Conservation (phyloP, 1,140 invertebrate genomes). For the Drosophila truncata region DNA sequence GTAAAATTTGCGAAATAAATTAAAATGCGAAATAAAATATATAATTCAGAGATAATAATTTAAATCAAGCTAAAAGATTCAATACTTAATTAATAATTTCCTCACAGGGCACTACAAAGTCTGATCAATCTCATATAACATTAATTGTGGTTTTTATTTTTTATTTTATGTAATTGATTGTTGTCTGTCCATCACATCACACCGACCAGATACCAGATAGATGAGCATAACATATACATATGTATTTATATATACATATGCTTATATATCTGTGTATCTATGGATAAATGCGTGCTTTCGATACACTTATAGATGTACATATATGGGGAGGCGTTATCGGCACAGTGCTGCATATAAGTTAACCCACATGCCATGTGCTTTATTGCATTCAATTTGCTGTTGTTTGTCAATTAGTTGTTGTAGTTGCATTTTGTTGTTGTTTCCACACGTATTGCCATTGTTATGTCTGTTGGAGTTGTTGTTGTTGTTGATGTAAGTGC, state of each 20-base stretch:
- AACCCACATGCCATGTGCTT: constrained; percentile 62
- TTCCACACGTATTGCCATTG: constrained; percentile 25
- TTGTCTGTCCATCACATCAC: constrained; percentile 81
- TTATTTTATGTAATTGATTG: constrained; percentile 70
- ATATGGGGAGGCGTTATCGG: background rate
- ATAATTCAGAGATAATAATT: background rate
- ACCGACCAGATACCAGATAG: constrained; percentile 62
- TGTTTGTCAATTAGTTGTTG: constrained; percentile 78
- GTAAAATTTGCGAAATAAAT: background rate
- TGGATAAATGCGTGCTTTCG: constrained; percentile 17
- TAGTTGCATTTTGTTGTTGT: constrained; percentile 31
- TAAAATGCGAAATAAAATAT: background rate
- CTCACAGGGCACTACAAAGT: background rate
- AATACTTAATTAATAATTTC: too few species aligned
- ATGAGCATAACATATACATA: constrained; percentile 41
- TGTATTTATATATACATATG: constrained; percentile 2
- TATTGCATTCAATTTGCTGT: constrained; percentile 82
- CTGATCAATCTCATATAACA: background rate
- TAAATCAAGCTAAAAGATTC: too few species aligned
- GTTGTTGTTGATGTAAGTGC: constrained; percentile 25
- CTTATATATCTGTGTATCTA: constrained; percentile 14
- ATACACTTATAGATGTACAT: constrained; percentile 20
- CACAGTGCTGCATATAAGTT: constrained; percentile 28
- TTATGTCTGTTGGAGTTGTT: constrained; percentile 5
- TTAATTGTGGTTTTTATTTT: background rate